These are phyloP conservation scores for Pediacus dermestoides DNA, from an alignment of 2,888 invertebrate species.

Conservation along the genomic window DNA sequence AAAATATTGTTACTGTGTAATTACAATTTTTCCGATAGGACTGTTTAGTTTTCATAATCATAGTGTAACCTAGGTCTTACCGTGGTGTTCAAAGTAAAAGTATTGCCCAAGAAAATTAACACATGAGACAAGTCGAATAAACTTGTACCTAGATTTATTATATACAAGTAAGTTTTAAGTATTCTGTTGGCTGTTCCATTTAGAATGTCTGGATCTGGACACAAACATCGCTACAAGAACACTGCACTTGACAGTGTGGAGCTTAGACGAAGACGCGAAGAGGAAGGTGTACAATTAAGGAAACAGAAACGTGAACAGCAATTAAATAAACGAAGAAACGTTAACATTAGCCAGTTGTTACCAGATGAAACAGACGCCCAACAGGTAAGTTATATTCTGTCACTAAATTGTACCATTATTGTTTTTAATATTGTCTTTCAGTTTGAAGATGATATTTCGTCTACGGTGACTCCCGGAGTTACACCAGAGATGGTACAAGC, in stretches of 20 bases:
- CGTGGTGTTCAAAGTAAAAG: too few relatives aligned
- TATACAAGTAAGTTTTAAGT: too few relatives aligned
- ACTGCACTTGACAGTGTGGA: constrained; percentile 88
- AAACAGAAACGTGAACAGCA: constrained; percentile 96
- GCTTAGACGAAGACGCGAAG: constrained; percentile 85
- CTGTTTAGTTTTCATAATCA: too few relatives aligned
- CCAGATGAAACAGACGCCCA: constrained; percentile 46
- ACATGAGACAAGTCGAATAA: too few relatives aligned
- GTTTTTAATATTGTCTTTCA: constrained; percentile 19
- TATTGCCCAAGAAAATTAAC: too few relatives aligned
- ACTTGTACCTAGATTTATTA: too few relatives aligned
- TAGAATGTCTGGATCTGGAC: constrained; percentile 77
- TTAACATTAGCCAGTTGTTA: constrained; percentile 50
- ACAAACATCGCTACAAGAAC: constrained; percentile 93
- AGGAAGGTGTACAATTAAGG: constrained; percentile 92
- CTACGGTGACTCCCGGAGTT: constrained; percentile 54
- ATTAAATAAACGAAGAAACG: constrained; percentile 88
- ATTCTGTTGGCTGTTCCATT: too few relatives aligned
- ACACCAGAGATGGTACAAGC: constrained; percentile 82
- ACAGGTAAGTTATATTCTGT: constrained; percentile 41
- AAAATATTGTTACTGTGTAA: too few relatives aligned
- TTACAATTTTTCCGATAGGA: too few relatives aligned
- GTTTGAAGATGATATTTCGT: constrained; percentile 44
- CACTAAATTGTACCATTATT: neutral
- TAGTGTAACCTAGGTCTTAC: too few relatives aligned